phyloP scores from a whole-genome alignment of 2,888 invertebrate genomes.

The Drosophila kuntzei region DNA sequence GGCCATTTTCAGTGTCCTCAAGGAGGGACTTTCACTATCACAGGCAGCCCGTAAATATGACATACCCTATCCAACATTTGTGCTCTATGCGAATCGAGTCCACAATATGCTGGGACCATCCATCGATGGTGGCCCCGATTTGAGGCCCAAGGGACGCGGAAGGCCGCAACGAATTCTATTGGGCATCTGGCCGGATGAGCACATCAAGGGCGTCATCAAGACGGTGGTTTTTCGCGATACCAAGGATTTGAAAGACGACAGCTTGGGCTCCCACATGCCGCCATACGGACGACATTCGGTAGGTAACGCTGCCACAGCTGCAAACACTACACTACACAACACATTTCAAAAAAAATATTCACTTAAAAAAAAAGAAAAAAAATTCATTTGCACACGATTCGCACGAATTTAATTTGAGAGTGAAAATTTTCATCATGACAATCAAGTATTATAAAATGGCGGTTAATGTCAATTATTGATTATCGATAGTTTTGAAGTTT shows the following conservation, averaged over 20 bases:
- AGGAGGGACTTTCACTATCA: slow-evolving; percentile 94
- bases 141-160: slow-evolving; percentile 96
- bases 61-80: slow-evolving; percentile 97
- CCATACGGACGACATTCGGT: slow-evolving; percentile 88
- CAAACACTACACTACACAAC: not conserved
- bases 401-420: not conserved
- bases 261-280: slow-evolving; percentile 85
- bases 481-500: slow-evolving; percentile 2
- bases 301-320: slow-evolving; percentile 77
- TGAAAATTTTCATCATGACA: not conserved
- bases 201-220: slow-evolving; percentile 95
- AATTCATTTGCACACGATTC: not conserved
- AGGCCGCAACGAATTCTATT: slow-evolving; percentile 95
- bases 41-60: slow-evolving; percentile 97
- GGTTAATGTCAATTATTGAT: not conserved
- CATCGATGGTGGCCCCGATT: slow-evolving; percentile 95
- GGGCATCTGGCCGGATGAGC: slow-evolving; percentile 97
- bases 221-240: slow-evolving; percentile 96
- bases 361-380: slow-evolving; percentile 3
- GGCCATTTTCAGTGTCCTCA: slow-evolving; percentile 96
- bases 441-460: not conserved
- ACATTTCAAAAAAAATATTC: not conserved
- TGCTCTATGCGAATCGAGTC: slow-evolving; percentile 95
- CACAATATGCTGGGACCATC: slow-evolving; percentile 98
- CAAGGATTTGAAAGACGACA: slow-evolving; percentile 91